These are phyloP conservation scores for Bombus waltoni DNA, from an alignment of 1,140 invertebrate species.

Conservation along the genomic window DNA sequence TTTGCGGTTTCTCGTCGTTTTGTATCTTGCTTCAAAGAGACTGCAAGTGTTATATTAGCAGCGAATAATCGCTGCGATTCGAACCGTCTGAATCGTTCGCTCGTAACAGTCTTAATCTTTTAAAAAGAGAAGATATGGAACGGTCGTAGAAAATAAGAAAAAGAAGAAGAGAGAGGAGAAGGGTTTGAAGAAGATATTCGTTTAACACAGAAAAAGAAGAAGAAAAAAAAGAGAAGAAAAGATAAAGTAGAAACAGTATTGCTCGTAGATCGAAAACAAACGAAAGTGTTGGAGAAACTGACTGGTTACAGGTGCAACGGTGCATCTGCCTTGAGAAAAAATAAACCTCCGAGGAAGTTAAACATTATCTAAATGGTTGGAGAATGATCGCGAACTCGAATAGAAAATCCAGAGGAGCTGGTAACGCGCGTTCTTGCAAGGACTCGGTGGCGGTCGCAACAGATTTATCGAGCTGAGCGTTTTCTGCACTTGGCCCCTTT, in stretches of 20 bases:
- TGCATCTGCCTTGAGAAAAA: constrained; percentile 14
- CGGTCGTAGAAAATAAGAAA: neutral
- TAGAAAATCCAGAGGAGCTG: neutral
- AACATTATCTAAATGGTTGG: neutral
- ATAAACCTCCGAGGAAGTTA: neutral
- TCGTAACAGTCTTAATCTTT: neutral
- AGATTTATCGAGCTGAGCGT: constrained; percentile 59
- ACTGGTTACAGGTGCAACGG: constrained; percentile 11
- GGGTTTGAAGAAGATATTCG: neutral
- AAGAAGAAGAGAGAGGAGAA: neutral
- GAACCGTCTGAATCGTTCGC: neutral
- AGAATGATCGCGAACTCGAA: neutral
- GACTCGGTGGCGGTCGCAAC: constrained; percentile 8
- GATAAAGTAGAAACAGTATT: no score
- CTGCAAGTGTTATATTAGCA: neutral
- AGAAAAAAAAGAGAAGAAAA: no score
- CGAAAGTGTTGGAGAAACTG: constrained; percentile 7
- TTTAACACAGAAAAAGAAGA: neutral
- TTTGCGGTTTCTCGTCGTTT: neutral
- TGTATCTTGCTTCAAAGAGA: neutral
- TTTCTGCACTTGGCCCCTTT: constrained; percentile 80
- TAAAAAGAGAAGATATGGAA: neutral
- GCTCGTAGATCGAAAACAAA: neutral
- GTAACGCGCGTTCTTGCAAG: constrained; percentile 9
- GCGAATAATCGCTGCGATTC: neutral